phyloP scores from a whole-genome alignment of 2,888 invertebrate species.

The Terebella lapidaria region DNA sequence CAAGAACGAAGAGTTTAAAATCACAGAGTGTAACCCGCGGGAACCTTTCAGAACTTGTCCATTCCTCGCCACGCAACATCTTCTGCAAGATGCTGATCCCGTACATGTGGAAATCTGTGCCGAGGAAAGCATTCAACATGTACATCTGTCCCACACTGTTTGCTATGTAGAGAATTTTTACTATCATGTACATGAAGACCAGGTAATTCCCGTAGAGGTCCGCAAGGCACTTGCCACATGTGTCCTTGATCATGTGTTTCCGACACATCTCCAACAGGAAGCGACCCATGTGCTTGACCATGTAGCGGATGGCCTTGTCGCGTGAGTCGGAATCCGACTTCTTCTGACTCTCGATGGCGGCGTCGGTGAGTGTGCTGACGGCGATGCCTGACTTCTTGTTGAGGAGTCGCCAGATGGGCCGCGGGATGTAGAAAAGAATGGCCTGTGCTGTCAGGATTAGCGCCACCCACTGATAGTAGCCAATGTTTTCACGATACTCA shows the following conservation, averaged over 20 bases:
- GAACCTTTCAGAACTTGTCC: slow-evolving; percentile 18
- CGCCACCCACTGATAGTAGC: slow-evolving; percentile 30
- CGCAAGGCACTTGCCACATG: slow-evolving; percentile 35
- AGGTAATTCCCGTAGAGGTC: slow-evolving; percentile 55
- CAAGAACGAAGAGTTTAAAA: slow-evolving; percentile 13
- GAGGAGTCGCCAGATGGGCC: slow-evolving; percentile 55
- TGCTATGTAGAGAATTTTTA: slow-evolving; percentile 52
- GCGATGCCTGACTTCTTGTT: slow-evolving; percentile 23
- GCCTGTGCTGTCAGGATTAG: slow-evolving; percentile 24
- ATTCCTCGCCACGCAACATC: slow-evolving; percentile 5
- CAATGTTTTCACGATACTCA: slow-evolving; percentile 13
- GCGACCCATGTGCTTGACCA: slow-evolving; percentile 52
- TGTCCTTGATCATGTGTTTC: no score
- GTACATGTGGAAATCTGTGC: no score
- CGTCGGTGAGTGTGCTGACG: slow-evolving; percentile 25
- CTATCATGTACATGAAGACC: slow-evolving; percentile 52
- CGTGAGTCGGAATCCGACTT: slow-evolving; percentile 17
- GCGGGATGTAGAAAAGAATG: slow-evolving; percentile 44
- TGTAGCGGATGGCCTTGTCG: slow-evolving; percentile 35
- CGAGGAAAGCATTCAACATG: slow-evolving; percentile 55
- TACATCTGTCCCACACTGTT: slow-evolving; percentile 56
- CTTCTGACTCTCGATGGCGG: slow-evolving; percentile 21
- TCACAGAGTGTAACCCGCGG: slow-evolving; percentile 18
- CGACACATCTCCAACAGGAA: slow-evolving; percentile 53
- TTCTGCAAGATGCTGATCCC: slow-evolving; percentile 10